Conservation (phyloP, 2,888 invertebrate species). For the Hyposoter dolosus region DNA sequence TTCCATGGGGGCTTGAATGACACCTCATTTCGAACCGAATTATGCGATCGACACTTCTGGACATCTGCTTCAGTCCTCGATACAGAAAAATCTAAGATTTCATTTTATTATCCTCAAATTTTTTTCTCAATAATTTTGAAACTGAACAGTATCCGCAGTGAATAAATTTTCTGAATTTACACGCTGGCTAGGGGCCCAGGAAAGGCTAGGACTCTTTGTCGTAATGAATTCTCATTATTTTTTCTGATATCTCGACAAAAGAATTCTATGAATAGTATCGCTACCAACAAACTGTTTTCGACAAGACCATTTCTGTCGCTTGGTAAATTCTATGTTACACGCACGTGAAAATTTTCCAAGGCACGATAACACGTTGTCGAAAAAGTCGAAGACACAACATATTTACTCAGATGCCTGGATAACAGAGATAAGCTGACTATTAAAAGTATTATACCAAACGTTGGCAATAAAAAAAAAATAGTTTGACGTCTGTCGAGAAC, state of each 20-base stretch:
- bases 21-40: background rate
- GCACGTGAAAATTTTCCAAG: background rate
- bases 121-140: background rate
- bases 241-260: background rate
- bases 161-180: no score
- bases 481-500: background rate
- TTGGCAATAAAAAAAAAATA: background rate
- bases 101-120: background rate
- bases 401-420: background rate
- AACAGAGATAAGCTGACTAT: background rate
- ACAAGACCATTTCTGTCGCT: no score
- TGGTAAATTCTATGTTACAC: no score
- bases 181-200: no score
- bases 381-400: background rate
- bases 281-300: no score
- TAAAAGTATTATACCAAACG: background rate
- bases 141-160: background rate
- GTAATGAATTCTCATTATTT: background rate
- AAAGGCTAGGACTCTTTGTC: background rate
- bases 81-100: background rate
- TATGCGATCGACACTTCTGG: constrained; percentile 3
- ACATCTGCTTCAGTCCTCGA: background rate
- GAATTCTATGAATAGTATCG: background rate
- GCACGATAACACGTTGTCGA: background rate
- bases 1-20: constrained; percentile 6